Evolutionary conservation across 2,888 invertebrate genomes (phyloP), one percentile per base, ranked within the genome.

Genomic region (Antheraea assamensis): DNA sequence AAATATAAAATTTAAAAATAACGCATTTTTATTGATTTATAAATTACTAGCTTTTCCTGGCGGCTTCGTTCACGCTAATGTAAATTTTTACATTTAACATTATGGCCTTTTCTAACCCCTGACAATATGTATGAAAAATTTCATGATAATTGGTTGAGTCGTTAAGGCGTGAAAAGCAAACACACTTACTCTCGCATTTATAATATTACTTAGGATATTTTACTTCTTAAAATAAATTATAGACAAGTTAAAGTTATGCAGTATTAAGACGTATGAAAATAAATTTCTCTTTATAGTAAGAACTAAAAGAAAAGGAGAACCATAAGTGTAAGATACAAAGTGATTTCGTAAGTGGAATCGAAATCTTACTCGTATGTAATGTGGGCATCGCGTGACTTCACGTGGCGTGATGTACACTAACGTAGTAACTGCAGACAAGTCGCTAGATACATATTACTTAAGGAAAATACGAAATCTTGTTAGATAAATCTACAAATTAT

Each of bases 301-400:
- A 13, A 19, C 49, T 27, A 55, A 35, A 27, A 71, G 47, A 70
- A 73, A 73, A 42, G 55, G 17, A 68, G 21, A 68, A 35, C 21
- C 70, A 47, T 55, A 27, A 70, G 58, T 42, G 83, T 82, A 83
- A 86, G 89, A 91, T 88, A 91, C 90, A 90, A 92, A 92, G 90
- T 92, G 92, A 93, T 93, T 92, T 91, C 86, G 88, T 91, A 88
- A 93, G 92, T 92, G 89, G 92, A 89, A 91, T 89, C 88, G 89
- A 92, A 92, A 91, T 92, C 91, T 90, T 88, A 84, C 84, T 85
- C 81, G 85, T 81, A 77, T 88, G 87, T 93, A 92, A 93, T 93
- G 92, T 87, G 88, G 78, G 82, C 87, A 88, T 93, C 93, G 93
- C 93, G 93, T 93, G 92, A 89, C 89, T 81, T 72, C 74, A 77